A percentile compares a stretch with the other conserved stretches of the same genome.
Conservation (phyloP, 2,797 vertebrate species). For the Lagothrix lagotricha region DNA sequence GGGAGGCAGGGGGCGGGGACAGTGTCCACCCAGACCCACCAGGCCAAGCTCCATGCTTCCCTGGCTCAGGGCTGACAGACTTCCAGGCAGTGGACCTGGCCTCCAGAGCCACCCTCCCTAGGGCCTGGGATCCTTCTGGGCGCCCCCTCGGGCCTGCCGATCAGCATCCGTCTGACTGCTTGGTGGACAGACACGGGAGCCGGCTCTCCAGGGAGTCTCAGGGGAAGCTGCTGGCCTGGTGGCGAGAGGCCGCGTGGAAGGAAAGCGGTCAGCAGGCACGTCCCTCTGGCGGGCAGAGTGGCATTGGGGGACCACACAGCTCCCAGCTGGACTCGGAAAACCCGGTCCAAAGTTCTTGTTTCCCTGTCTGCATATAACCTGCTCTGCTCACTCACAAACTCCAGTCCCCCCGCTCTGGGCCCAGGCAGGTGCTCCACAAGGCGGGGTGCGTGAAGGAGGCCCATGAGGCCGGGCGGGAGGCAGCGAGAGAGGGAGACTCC, state of each 20-base stretch:
- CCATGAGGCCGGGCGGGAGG: accelerated
- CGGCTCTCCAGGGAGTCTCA: accelerated
- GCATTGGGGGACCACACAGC: accelerated
- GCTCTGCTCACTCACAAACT: background rate
- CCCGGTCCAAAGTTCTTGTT: accelerated
- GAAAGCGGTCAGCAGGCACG: accelerated
- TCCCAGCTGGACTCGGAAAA: background rate
- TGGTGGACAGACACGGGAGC: accelerated
- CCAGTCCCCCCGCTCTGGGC: background rate
- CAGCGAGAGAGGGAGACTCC: background rate
- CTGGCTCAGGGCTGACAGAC: background rate
- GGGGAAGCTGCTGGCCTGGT: background rate
- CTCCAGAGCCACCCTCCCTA: too few relatives aligned
- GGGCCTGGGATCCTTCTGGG: too few relatives aligned
- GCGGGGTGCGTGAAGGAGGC: accelerated
- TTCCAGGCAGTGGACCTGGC: accelerated
- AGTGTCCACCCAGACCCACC: background rate
- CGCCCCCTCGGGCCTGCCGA: accelerated
- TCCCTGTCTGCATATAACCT: accelerated
- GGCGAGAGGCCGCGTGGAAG: accelerated
- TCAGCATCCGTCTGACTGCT: accelerated
- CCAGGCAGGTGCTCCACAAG: background rate
- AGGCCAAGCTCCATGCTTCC: background rate
- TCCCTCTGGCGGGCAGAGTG: accelerated
- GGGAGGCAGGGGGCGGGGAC: background rate